Conservation (phyloP, 2,888 invertebrate genomes). For the Drosophila ezoana region DNA sequence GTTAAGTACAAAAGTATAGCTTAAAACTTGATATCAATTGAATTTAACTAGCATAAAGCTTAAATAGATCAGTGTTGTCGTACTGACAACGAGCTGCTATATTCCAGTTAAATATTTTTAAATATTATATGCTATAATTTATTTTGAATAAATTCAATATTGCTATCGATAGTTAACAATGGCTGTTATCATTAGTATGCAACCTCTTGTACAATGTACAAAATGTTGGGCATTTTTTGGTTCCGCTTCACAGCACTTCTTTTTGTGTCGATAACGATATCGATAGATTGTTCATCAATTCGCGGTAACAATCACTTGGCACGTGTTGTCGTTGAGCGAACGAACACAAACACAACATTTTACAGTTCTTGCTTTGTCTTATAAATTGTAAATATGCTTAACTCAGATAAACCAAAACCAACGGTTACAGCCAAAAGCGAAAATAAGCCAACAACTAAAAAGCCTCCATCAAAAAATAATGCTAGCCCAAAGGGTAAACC, state of each 20-base stretch:
- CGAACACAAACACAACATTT: constrained; percentile 15
- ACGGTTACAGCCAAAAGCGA: not conserved
- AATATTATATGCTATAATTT: not conserved
- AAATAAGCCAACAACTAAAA: not conserved
- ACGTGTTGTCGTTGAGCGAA: constrained; percentile 40
- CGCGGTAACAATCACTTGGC: constrained; percentile 20
- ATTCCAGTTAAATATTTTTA: not conserved
- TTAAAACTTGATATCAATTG: too few relatives aligned
- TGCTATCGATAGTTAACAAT: not conserved
- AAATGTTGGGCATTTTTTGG: not conserved
- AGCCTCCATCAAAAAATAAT: not conserved
- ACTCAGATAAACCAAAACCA: constrained; percentile 2
- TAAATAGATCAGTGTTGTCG: not conserved
- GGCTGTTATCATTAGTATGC: not conserved
- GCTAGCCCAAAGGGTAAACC: not conserved
- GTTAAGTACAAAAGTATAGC: too few relatives aligned
- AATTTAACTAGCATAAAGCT: not conserved
- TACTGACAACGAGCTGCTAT: too few relatives aligned
- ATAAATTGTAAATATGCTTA: constrained; percentile 8
- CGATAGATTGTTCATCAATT: not conserved
- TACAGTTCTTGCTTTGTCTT: not conserved
- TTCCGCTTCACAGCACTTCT: not conserved
- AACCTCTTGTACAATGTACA: not conserved
- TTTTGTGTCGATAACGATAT: not conserved
- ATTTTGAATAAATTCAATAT: not conserved